Base-by-base conservation (phyloP, 2,888 invertebrate genomes). In the Brenthis daphne region DNA sequence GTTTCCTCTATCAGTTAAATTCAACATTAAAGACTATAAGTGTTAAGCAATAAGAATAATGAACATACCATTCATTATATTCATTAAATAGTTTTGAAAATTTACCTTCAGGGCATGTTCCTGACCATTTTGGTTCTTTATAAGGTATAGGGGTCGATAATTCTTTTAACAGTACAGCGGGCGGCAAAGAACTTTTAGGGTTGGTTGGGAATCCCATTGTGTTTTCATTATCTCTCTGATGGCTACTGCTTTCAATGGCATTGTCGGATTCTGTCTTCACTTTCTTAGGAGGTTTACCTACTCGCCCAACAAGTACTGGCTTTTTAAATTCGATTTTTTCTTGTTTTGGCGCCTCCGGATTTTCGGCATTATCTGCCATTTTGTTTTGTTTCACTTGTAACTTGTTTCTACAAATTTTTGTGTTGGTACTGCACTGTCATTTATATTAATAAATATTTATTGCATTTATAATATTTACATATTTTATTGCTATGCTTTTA, bases 111-210 rank as follows among this genome's bases (percentile, higher is more conserved):
- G 92, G 86, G 2, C 96, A 96, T 24, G 94, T 75, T 0, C 96
- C 96, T 51, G 97, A 95, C 98, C 98, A 98, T 66, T 93, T 86
- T 0, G 98, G 98, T 82, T 97, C 97, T 80, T 94, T 94, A 79
- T 97, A 97, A 0, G 95, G 94, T 73, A 95, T 88, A 1, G 93
- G 88, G 5, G 89, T 82, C 6, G 85, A 84, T 54, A 83, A 80
- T 84, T 86, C 90, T 65, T 87, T 90, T 8, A 85, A 43, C 1
- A 86, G 73, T n/a, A 84, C 81, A 0, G 85, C 84, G 1, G 89
- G 85, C 14, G 88, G 84, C 4, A 85, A 67, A 0, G 79, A 77
- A 74, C 73, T 83, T 65, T 83, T 85, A 0, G 79, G 69, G 1
- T 74, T 74, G 0, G 20, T 20, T 20, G 20, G 20, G 20, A 80